Evolutionary conservation across 2,797 vertebrate species (phyloP), one percentile per base, ranked within the genome.

Genomic region (Falco concolor): DNA sequence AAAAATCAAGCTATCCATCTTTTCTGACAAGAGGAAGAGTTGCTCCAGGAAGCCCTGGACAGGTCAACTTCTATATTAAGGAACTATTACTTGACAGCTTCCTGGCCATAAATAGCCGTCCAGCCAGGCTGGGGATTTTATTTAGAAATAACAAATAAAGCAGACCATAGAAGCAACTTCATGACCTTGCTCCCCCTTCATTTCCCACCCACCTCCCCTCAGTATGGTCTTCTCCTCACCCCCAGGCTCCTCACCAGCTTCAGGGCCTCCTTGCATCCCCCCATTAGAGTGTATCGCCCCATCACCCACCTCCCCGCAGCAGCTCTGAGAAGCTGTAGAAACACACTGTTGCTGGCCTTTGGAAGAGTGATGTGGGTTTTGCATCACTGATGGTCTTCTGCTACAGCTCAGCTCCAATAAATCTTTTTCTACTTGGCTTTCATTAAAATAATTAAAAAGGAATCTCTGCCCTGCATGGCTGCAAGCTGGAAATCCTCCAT

Each of bases 21-120:
- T 93, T 86, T 59, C 91, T 97, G 97, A 97, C 97, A 98, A 91
- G 90, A 95, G 96, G 97, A 97, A 97, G 81, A 96, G 88, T 87
- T 92, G 91, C 92, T 89, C 68, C 95, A 93, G 97, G 97, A 98
- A 97, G 92, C 63, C 80, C 80, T 92, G 93, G 90, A 93, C 97
- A 95, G 88, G 53, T 95, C n/a, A 69, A 72, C 84, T 95, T 96
- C 97, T 97, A 94, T 97, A 96, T 96, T 93, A 96, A 97, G 95
- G 93, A 88, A 63, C 95, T 89, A 92, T 96, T 87, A 93, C 93
- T 94, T 95, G 96, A 97, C 95, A 24, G 96, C 93, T 98, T 98
- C 97, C 96, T 91, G 97, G 69, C 92, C 90, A 81, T 84, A 81
- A 94, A 96, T 97, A 96, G 94, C 59, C 8, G 22, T 49, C 49